These are phyloP conservation scores for Agrilus cyanescens DNA, from an alignment of 2,888 invertebrate species.

Conservation along the genomic window DNA sequence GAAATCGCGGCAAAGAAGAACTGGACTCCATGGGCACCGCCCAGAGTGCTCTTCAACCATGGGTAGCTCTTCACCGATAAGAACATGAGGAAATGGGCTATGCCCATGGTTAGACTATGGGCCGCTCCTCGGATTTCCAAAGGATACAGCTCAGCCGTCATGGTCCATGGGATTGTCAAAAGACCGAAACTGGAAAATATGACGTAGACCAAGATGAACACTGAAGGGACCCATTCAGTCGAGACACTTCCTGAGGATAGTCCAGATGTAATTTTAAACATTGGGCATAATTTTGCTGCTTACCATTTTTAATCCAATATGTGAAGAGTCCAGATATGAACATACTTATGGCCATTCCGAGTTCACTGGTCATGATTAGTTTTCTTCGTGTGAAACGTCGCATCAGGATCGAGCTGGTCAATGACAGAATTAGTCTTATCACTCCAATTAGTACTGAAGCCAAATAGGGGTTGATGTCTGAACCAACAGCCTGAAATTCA, in stretches of 20 bases:
- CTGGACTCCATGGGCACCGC: slow-evolving; percentile 39
- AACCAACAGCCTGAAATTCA: slow-evolving; percentile 36
- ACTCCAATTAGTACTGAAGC: slow-evolving; percentile 44
- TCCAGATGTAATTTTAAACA: background rate
- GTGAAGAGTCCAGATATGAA: slow-evolving; percentile 42
- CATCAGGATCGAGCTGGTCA: slow-evolving; percentile 42
- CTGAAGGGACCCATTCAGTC: slow-evolving; percentile 35
- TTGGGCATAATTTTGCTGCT: slow-evolving; percentile 9
- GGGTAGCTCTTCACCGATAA: slow-evolving; percentile 41
- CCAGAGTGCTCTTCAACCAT: slow-evolving; percentile 25
- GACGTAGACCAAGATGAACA: slow-evolving; percentile 41
- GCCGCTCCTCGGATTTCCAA: slow-evolving; percentile 45
- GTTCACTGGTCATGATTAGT: slow-evolving; percentile 38
- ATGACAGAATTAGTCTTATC: slow-evolving; percentile 42
- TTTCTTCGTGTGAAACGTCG: slow-evolving; percentile 40
- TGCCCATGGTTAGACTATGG: slow-evolving; percentile 42
- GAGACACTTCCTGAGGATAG: slow-evolving; percentile 20
- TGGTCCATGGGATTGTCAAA: slow-evolving; percentile 48
- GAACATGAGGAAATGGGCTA: slow-evolving; percentile 46
- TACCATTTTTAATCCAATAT: slow-evolving; percentile 27
- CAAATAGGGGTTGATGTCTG: slow-evolving; percentile 37
- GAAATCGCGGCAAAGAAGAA: slow-evolving; percentile 42
- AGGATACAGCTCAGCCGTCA: slow-evolving; percentile 48
- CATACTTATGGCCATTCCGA: slow-evolving; percentile 44
- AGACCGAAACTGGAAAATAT: slow-evolving; percentile 47